Percentiles rank a stretch among this genome's conserved stretches.
phyloP scores from a whole-genome alignment of 1,140 invertebrate species.

The Helicoverpa armigera region DNA sequence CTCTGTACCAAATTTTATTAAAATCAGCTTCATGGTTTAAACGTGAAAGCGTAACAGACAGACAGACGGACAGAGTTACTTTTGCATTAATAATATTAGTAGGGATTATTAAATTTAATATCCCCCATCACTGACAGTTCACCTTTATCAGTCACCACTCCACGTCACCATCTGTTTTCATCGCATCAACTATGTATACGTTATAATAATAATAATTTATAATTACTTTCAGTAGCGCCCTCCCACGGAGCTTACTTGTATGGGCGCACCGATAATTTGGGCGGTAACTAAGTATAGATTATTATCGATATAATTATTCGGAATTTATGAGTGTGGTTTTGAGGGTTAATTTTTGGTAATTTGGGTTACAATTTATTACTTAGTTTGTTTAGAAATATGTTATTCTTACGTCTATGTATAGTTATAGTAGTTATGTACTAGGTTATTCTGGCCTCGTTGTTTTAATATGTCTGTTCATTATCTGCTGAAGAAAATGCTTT shows the following conservation, averaged over 20 bases:
- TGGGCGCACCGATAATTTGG: conserved; percentile 9
- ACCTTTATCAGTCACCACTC: conserved; percentile 32
- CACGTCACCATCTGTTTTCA: conserved; percentile 32
- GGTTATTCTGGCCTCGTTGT: no score
- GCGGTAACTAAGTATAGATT: background rate
- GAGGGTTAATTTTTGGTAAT: background rate
- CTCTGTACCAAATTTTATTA: no score
- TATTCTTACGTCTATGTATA: no score
- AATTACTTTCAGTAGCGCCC: conserved; percentile 29
- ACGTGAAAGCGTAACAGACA: no score
- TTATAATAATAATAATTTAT: conserved; percentile 35
- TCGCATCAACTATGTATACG: conserved; percentile 20
- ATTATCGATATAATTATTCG: conserved; percentile 3
- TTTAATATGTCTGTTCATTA: no score
- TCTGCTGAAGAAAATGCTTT: no score
- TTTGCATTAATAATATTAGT: background rate
- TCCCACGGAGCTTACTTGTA: conserved; percentile 14
- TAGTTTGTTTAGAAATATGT: no score
- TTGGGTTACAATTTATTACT: background rate
- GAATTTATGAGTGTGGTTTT: background rate
- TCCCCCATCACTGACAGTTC: conserved; percentile 15
- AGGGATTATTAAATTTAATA: background rate
- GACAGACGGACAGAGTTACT: no score
- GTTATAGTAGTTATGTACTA: no score
- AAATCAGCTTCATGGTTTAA: no score